Conservation (phyloP, 92 coral and sea anemone genomes). For the Zoanthus solanderi region DNA sequence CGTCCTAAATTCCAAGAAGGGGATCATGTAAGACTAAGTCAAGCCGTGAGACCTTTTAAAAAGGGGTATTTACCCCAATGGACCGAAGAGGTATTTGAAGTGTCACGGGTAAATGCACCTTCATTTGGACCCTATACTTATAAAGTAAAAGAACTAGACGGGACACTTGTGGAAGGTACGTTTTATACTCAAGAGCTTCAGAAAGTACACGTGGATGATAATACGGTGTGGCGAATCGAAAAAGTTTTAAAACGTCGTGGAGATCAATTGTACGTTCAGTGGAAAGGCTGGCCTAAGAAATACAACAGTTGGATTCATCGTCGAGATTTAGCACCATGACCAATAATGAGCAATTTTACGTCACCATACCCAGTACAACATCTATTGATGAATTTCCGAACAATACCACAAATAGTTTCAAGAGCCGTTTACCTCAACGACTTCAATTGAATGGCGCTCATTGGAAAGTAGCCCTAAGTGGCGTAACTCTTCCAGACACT, state of each 20-base stretch:
- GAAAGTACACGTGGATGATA: neutral
- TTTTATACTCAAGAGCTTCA: conserved; percentile 64
- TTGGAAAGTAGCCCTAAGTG: neutral
- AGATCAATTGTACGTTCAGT: neutral
- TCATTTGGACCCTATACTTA: conserved; percentile 15
- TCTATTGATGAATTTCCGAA: conserved; percentile 7
- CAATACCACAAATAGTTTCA: neutral
- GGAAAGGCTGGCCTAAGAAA: no score
- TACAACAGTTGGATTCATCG: conserved; percentile 4
- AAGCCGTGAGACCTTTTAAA: conserved; percentile 23
- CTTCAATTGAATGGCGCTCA: neutral
- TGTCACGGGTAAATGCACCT: neutral
- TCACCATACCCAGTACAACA: conserved; percentile 12
- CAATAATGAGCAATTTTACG: neutral
- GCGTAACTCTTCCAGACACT: neutral
- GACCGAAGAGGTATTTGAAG: conserved; percentile 68
- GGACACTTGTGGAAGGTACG: conserved; percentile 16
- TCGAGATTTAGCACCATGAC: neutral
- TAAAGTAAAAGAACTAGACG: conserved; percentile 58
- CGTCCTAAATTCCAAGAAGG: conserved; percentile 14
- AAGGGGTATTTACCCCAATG: conserved; percentile 62
- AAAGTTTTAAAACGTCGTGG: neutral
- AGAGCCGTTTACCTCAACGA: neutral
- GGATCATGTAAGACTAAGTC: conserved; percentile 52
- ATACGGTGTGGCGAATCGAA: conserved; percentile 33